Conservation (phyloP, 2,888 invertebrate genomes). For the Onchidella celtica region DNA sequence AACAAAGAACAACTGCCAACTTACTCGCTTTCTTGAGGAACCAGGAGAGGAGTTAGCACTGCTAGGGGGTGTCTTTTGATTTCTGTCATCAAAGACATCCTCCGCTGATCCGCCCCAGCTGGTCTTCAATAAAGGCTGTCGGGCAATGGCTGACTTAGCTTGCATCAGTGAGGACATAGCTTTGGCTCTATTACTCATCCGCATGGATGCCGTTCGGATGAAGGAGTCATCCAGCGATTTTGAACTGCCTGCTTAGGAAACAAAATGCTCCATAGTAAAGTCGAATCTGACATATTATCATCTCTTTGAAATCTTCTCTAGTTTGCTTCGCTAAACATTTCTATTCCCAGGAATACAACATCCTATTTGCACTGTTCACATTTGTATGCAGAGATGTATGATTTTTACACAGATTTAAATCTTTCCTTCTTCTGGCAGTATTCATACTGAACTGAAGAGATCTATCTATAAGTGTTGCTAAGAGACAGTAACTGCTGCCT, state of each 20-base stretch:
- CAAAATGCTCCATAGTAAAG: background rate
- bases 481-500: too few species aligned
- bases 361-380: background rate
- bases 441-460: too few species aligned
- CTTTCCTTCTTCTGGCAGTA: too few species aligned
- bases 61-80: slow-evolving; percentile 58
- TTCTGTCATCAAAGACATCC: slow-evolving; percentile 54
- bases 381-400: too few species aligned
- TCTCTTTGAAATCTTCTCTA: background rate
- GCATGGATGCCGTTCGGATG: slow-evolving; percentile 55
- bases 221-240: slow-evolving; percentile 61
- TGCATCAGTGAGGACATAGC: slow-evolving; percentile 67
- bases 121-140: slow-evolving; percentile 58
- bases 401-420: too few species aligned
- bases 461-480: too few species aligned
- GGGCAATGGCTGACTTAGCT: slow-evolving; percentile 62
- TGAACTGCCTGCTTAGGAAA: slow-evolving; percentile 28
- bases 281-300: background rate
- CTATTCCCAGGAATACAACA: background rate
- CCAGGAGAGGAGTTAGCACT: slow-evolving; percentile 63
- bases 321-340: too few species aligned
- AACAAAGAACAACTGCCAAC: too few species aligned
- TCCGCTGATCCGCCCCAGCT: slow-evolving; percentile 64
- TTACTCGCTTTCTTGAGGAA: slow-evolving; percentile 26
- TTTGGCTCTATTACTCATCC: slow-evolving; percentile 66